A percentile compares a stretch with the other conserved stretches of the same genome.
Evolutionary conservation across 2,888 invertebrate genomes (phyloP).

Genomic region (Agrotis clavis): DNA sequence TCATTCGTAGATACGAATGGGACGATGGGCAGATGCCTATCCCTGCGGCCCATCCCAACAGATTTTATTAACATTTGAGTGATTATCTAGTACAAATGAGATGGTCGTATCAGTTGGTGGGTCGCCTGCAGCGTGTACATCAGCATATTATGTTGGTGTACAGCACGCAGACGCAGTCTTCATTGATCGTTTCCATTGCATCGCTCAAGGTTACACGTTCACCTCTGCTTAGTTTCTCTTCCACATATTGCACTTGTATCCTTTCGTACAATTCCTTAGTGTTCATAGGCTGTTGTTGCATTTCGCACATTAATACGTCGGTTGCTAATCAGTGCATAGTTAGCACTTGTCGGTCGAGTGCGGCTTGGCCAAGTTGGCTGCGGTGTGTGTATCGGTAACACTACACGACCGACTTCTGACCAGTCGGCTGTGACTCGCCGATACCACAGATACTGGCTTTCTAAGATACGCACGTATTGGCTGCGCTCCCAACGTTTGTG

Average conservation of each 20-base stretch:
- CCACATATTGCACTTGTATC: constrained; percentile 21
- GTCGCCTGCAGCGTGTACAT: constrained; percentile 19
- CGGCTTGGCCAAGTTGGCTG: constrained; percentile 60
- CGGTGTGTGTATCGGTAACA: constrained; percentile 60
- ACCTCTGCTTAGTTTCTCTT: constrained; percentile 18
- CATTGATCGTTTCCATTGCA: constrained; percentile 56
- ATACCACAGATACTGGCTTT: constrained; percentile 44
- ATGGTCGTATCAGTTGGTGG: constrained; percentile 1
- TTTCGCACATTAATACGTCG: constrained; percentile 54
- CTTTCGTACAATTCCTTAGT: constrained; percentile 13
- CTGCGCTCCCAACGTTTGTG: neutral
- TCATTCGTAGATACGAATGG: too few species aligned
- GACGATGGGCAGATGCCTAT: too few species aligned
- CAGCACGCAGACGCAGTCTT: constrained; percentile 59
- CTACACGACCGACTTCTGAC: constrained; percentile 51
- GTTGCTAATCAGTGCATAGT: constrained; percentile 71
- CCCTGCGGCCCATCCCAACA: neutral
- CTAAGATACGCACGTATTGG: constrained; percentile 11
- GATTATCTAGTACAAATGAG: neutral
- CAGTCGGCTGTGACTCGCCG: constrained; percentile 59
- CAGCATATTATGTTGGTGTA: constrained; percentile 25
- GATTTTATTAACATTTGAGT: neutral
- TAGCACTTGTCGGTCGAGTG: constrained; percentile 68
- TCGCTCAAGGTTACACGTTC: constrained; percentile 47
- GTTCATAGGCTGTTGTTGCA: constrained; percentile 32